Evolutionary conservation across 2,113 vertebrate genomes (phyloP), one percentile per base, ranked within the genome.

Genomic region (Ictalurus furcatus): DNA sequence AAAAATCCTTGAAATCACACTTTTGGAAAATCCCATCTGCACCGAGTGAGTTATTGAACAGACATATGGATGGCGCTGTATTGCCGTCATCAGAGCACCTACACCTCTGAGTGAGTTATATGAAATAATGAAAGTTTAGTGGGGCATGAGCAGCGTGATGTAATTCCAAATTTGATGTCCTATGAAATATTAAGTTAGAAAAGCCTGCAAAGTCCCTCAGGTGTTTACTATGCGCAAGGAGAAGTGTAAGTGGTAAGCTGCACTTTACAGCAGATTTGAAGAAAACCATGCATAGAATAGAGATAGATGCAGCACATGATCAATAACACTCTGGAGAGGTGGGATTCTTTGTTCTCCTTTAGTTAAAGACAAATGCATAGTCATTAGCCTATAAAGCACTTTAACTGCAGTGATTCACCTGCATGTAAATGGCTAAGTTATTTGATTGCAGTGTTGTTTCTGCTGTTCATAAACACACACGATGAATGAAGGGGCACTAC

Each of bases 91-190:
- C 85, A 84, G 52, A 54, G 37, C n/a, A 34, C 59, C 76, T 56
- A 74, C 17, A 63, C n/a, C 44, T 63, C 40, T 40, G 56, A 84
- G 25, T 86, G 67, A 69, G 44, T 83, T 76, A 65, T 65, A 54
- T 59, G 6, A 82, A 88, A 54, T 74, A 88, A 81, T 61, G 52
- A 80, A 63, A 67, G 25, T 84, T 65, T 67, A 81, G 71, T 40
- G 65, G n/a, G 40, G 63, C 37, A 40, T 81, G 14, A 40, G 63
- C 86, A 69, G 44, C n/a, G n/a, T 88, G 83, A 63, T 81, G 56
- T 58, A 37, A 86, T 86, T 82, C 21, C 30, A 86, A n/a, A 88
- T 65, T 54, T 90, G 58, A 83, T 87, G 23, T 78, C 21, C 28
- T 56, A 21, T 58, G n/a, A 87, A 78, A 79, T 67, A 67, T 87